Base-by-base conservation (phyloP, 2,113 vertebrate species). In the Candoia aspera region DNA sequence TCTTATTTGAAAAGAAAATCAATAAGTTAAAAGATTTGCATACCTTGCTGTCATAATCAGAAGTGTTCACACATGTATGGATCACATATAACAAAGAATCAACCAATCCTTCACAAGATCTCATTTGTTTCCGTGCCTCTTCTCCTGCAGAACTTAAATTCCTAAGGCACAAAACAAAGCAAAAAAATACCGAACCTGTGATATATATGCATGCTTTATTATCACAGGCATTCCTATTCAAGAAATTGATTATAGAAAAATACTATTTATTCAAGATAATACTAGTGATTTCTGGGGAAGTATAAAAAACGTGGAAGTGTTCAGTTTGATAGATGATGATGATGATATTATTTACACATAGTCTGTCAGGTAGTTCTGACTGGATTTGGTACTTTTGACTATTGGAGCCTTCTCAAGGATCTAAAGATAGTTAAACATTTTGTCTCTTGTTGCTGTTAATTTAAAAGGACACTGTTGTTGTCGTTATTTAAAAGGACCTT, bases 1-100 rank as follows among this genome's bases (percentile, higher is more conserved):
- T 1, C 0, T 90, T 0, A 42, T 87, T 90, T 54, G 1, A 88
- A 86, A 68, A 86, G 2, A 64, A 17, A 0, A 0, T 8, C 0
- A 6, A 1, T 0, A 46, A 46, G 60, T 0, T 2, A 90, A 24
- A 85, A 29, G 0, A 0, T 0, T 88, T 91, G 94, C 92, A 42
- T 96, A 99, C 99, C 99, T 99, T 99, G 98, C 99, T 99, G 97
- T 99, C 99, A 0, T 99, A 99, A 93, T 99, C 99, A 0, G 99
- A 99, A 15, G 99, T 99, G 98, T 98, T 99, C 95, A 99, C 99
- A 53, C 99, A 99, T 1, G 99, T 99, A 96, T 99, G 99, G 98
- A 99, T 99, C 97, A 99, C 98, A 0, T 99, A 98, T 3, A 99
- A 97, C 93, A 99, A 97, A 0, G 99, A 99, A 96, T 99, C 99